phyloP scores from a whole-genome alignment of 2,888 invertebrate species.

The Scaptomyza polygonia region DNA sequence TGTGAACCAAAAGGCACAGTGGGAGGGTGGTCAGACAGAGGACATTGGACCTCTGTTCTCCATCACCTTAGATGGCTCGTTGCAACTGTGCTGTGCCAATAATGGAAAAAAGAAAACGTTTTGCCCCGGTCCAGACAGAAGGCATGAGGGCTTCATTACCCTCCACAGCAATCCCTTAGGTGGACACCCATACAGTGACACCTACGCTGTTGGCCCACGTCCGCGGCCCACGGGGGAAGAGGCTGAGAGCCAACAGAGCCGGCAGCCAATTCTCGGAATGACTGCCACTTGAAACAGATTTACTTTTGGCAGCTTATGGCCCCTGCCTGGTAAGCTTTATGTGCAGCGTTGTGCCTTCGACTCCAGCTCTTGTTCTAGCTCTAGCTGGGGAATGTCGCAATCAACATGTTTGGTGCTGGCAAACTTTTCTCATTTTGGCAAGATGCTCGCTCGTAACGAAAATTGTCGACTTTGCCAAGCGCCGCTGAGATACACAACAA shows the following conservation, averaged over 20 bases:
- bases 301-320: conserved; percentile 74
- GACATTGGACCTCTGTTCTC: background rate
- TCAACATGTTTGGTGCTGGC: conserved; percentile 72
- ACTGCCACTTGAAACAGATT: conserved; percentile 78
- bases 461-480: conserved; percentile 71
- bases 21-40: conserved; percentile 6
- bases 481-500: conserved; percentile 52
- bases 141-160: conserved; percentile 15
- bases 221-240: conserved; percentile 49
- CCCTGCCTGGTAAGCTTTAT: conserved; percentile 52
- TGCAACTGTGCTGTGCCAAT: conserved; percentile 81
- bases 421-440: conserved; percentile 79
- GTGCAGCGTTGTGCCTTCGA: conserved; percentile 19
- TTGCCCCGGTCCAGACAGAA: conserved; percentile 46
- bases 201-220: conserved; percentile 23
- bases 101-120: conserved; percentile 60
- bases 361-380: conserved; percentile 27
- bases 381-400: conserved; percentile 18
- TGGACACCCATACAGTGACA: conserved; percentile 34
- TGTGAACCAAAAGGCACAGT: conserved; percentile 22
- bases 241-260: conserved; percentile 42
- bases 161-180: conserved; percentile 2
- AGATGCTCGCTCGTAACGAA: conserved; percentile 75
- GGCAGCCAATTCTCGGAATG: conserved; percentile 62
- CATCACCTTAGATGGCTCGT: conserved; percentile 39